phyloP scores from a whole-genome alignment of 2,888 invertebrate species.

The Hartigia nigra region DNA sequence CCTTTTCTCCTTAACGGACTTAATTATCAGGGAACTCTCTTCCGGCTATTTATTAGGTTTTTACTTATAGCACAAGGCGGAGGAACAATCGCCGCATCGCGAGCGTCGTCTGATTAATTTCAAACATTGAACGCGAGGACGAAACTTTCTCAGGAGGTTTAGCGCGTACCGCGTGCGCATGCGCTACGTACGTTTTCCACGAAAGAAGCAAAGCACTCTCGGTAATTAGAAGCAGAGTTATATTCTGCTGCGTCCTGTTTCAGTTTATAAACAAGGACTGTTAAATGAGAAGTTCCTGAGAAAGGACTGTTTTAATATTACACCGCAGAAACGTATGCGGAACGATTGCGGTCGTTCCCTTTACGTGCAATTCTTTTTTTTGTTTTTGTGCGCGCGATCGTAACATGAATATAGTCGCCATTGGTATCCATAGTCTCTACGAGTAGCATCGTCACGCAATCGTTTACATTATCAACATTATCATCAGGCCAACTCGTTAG shows the following conservation, averaged over 20 bases:
- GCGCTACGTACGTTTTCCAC: conserved; percentile 27
- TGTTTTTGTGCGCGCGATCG: neutral
- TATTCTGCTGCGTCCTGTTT: conserved; percentile 59
- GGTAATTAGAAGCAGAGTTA: conserved; percentile 63
- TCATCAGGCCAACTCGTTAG: no score
- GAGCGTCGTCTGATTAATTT: conserved; percentile 28
- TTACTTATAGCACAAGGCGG: conserved; percentile 53
- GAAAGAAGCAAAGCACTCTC: conserved; percentile 61
- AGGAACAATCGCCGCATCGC: conserved; percentile 52
- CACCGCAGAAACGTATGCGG: neutral
- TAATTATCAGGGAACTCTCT: conserved; percentile 60
- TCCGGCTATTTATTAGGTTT: conserved; percentile 64
- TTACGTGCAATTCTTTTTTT: no score
- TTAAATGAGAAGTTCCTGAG: conserved; percentile 58
- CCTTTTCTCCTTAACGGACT: conserved; percentile 58
- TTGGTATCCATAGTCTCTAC: no score
- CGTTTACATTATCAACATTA: no score
- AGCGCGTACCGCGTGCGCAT: conserved; percentile 3
- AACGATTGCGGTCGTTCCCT: no score
- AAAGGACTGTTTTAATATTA: neutral
- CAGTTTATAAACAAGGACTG: conserved; percentile 63
- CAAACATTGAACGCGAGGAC: conserved; percentile 35
- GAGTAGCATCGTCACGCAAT: no score
- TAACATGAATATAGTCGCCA: no score
- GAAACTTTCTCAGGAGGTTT: conserved; percentile 46